Percentiles rank a stretch among this genome's conserved stretches.
Evolutionary conservation across 2,888 invertebrate species (phyloP).

Genomic region (Tineola bisselliella): DNA sequence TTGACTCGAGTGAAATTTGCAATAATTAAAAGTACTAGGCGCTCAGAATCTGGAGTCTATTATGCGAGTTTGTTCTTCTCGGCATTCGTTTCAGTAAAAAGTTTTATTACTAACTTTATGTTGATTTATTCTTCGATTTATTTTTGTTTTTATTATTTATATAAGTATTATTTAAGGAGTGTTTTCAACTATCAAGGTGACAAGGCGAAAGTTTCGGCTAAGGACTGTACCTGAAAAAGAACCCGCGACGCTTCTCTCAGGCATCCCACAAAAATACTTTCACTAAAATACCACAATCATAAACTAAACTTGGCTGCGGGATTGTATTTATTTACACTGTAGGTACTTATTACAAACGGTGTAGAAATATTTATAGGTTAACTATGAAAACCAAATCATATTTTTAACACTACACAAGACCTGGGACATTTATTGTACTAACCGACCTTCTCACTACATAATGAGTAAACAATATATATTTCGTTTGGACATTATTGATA

Average conservation of each 20-base stretch:
- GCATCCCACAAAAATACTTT: conserved; percentile 40
- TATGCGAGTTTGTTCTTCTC: no score
- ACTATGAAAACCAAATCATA: conserved; percentile 17
- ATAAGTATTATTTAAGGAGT: no score
- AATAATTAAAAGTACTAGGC: neutral
- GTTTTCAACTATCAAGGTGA: no score
- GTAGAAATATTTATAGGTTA: conserved; percentile 29
- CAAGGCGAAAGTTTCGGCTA: no score
- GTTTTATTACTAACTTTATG: no score
- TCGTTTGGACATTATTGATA: no score
- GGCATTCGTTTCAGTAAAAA: no score
- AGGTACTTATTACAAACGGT: conserved; percentile 21
- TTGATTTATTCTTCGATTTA: no score
- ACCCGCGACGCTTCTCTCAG: neutral
- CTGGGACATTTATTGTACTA: conserved; percentile 12
- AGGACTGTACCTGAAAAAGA: no score
- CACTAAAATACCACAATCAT: conserved; percentile 43
- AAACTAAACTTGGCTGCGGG: conserved; percentile 29
- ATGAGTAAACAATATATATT: no score
- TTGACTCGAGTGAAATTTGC: neutral
- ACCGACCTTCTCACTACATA: no score
- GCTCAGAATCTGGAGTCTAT: neutral
- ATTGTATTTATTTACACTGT: conserved; percentile 39
- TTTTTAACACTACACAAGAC: conserved; percentile 17
- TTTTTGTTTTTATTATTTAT: no score